Conservation (phyloP, 2,797 vertebrate species). For the Moxostoma hubbsi region DNA sequence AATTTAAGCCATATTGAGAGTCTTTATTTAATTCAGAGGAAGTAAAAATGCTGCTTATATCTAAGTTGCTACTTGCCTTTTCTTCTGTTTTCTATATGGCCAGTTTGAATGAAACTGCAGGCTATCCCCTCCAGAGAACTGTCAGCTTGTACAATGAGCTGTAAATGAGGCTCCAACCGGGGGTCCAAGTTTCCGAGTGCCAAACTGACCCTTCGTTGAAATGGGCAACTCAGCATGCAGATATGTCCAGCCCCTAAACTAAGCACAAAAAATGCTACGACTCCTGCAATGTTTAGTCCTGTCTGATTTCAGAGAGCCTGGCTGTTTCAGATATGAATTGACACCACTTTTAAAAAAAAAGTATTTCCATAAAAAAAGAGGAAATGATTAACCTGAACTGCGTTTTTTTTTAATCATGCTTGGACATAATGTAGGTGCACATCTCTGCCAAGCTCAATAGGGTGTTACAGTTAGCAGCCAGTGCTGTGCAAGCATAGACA, state of each 20-base stretch:
- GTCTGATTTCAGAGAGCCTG: constrained; percentile 54
- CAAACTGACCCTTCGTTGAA: constrained; percentile 63
- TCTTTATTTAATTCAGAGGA: no score
- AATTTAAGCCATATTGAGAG: no score
- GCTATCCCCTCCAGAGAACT: constrained; percentile 35
- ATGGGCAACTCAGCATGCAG: constrained; percentile 53
- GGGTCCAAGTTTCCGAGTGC: constrained; percentile 62
- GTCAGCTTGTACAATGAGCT: constrained; percentile 72
- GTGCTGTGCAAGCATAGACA: constrained; percentile 77
- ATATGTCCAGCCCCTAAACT: constrained; percentile 51
- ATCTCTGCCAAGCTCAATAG: constrained; percentile 59
- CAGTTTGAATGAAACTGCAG: constrained; percentile 46
- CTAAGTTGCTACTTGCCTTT: constrained; percentile 22
- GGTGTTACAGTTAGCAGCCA: constrained; percentile 84
- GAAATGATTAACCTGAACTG: constrained; percentile 64
- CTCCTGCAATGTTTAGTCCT: constrained; percentile 32
- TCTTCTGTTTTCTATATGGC: constrained; percentile 25
- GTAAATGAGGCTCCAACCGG: constrained; percentile 63
- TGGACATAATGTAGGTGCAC: constrained; percentile 62
- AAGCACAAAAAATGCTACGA: constrained; percentile 46
- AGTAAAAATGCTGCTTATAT: no score
- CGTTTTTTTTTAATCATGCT: constrained; percentile 67
- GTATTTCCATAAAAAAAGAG: constrained; percentile 59
- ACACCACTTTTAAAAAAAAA: constrained; percentile 49
- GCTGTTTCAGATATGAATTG: constrained; percentile 59